Evolutionary conservation across 2,797 vertebrate species (phyloP), one percentile per base, ranked within the genome.

Genomic region (Dallia pectoralis): DNA sequence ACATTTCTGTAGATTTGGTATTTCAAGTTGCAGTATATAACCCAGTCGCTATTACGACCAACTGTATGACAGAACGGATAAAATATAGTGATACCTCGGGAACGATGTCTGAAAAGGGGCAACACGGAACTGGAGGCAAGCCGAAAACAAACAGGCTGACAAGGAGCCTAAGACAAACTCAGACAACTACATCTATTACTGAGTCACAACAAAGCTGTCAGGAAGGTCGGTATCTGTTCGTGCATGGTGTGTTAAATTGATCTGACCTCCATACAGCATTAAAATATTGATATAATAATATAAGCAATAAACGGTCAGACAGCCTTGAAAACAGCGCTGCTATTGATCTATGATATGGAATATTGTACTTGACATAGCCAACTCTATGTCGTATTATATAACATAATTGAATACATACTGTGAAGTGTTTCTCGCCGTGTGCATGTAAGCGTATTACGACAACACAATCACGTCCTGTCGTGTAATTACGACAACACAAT

Each of bases 111-210:
- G 71, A 80, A 71, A 11, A 81, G 44, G 15, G 78, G 40, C 32
- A 4, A 75, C 16, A 12, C 15, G 22, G 14, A 40, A 2, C 47
- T 18, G 40, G 22, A 15, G 68, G 16, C 4, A 29, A 83, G 64
- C 48, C 1, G 49, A 32, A 89, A 85, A 79, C 87, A 49, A 87
- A 85, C 82, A 77, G 88, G 0, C 83, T 93, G 77, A 91, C 86
- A 33, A 79, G 90, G 27, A 90, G 83, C 6, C 77, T 78, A 47
- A 88, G 78, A 19, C 84, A 12, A 77, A 82, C 67, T 0, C 84
- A 81, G 48, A 36, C 74, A 65, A 70, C 72, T 0, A 76, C 71
- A 27, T n/a, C 73, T 0, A 67, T 71, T 11, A 5, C 2, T 1
- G 74, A 76, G 0, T 56, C 82, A 14, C 76, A 79, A 0, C 19